Percentiles rank a stretch among this genome's conserved stretches.
Evolutionary conservation across 2,113 vertebrate genomes (phyloP).

Genomic region (Hipposideros armiger): DNA sequence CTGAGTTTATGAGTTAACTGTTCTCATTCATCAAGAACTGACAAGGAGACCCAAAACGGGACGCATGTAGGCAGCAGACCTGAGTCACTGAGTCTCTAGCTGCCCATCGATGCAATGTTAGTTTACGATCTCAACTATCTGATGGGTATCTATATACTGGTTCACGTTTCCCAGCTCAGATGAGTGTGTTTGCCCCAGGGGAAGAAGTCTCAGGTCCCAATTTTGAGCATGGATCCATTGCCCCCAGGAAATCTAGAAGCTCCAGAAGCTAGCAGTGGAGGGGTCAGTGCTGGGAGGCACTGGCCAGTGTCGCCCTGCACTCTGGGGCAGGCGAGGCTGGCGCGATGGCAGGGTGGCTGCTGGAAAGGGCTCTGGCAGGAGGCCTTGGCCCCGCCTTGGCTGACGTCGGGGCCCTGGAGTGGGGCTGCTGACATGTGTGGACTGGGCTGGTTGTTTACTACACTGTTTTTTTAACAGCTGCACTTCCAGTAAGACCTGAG

Average conservation of each 20-base stretch:
- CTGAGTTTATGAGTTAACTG: neutral
- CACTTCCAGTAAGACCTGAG: constrained; percentile 73
- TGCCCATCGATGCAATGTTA: accelerated
- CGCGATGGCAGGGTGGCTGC: neutral
- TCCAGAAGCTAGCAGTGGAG: neutral
- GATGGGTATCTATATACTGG: neutral
- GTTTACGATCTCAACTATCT: accelerated
- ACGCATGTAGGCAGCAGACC: neutral
- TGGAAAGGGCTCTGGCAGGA: neutral
- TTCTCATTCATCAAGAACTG: too few relatives aligned
- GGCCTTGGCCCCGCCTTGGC: neutral
- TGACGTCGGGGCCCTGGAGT: neutral
- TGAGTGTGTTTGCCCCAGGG: neutral
- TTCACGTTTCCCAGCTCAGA: neutral
- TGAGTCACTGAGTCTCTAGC: neutral
- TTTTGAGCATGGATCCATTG: neutral
- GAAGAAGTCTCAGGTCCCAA: neutral
- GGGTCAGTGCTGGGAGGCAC: accelerated
- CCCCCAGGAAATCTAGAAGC: neutral
- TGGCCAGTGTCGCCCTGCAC: neutral
- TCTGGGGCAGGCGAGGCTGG: neutral
- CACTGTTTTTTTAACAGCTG: neutral
- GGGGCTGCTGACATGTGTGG: neutral
- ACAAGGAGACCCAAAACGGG: neutral
- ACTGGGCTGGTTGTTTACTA: neutral